Evolutionary conservation across 2,113 vertebrate genomes (phyloP).

Genomic region (Salvelinus namaycush): DNA sequence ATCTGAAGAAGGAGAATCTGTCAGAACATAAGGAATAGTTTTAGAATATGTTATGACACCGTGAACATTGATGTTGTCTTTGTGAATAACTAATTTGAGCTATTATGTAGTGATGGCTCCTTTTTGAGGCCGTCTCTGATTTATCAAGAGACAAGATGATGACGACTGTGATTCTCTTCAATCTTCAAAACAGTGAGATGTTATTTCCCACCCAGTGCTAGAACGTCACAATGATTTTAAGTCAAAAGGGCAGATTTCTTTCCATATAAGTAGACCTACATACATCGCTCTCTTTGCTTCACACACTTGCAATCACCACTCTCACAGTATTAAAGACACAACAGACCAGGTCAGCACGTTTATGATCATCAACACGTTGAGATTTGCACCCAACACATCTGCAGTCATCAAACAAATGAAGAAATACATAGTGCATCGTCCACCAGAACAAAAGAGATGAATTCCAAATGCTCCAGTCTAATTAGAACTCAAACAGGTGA

Average conservation of each 20-base stretch:
- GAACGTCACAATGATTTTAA: background rate
- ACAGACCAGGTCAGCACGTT: background rate
- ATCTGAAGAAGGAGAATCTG: background rate
- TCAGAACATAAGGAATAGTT: background rate
- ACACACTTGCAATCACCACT: background rate
- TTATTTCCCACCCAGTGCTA: background rate
- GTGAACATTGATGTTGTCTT: background rate
- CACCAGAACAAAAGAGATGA: constrained; percentile 1
- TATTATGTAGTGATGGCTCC: background rate
- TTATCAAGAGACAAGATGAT: background rate
- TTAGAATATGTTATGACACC: background rate
- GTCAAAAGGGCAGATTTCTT: background rate
- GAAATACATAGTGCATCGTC: background rate
- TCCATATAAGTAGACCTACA: background rate
- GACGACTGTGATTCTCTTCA: background rate
- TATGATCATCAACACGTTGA: background rate
- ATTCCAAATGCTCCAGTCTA: constrained; percentile 12
- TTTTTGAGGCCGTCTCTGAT: background rate
- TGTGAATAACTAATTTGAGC: background rate
- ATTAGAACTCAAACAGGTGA: constrained; percentile 25
- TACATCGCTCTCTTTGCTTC: background rate
- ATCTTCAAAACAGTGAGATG: background rate
- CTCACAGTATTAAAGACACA: background rate
- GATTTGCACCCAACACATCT: background rate
- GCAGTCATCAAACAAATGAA: background rate